Base-by-base conservation (phyloP, 2,797 vertebrate species). In the Periophthalmus magnuspinnatus region DNA sequence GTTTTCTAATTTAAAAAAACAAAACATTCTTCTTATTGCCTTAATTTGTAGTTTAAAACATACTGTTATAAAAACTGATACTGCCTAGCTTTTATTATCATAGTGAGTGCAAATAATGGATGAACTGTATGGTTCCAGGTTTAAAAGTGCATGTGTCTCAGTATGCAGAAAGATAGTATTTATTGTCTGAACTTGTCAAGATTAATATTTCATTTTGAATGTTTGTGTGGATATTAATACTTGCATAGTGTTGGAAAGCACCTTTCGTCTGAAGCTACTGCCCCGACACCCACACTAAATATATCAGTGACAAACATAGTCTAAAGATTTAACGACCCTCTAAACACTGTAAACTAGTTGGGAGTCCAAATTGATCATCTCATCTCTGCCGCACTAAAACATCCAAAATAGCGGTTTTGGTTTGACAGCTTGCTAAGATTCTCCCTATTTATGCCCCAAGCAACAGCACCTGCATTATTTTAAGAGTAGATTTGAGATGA, bases 281-380 rank as follows among this genome's bases (percentile, higher is more conserved):
- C 90, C 78, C 80, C 69, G 84, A 81, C 88, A 88, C 84, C n/a
- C 71, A 19, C 54, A 82, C 87, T 90, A 90, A 91, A 92, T 64
- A 61, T 92, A 92, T 84, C 88, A 68, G 68, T 58, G 83, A 88
- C 79, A 89, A 88, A 91, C 88, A 80, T 85, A 87, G 81, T 79
- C 75, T 76, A 66, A 73, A 65, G 79, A 72, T 88, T 86, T 71
- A 81, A 81, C 78, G 74, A 77, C 75, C 70, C 65, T 77, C 62
- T 73, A 75, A 83, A 86, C 70, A 76, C 78, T 75, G 63, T 78
- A 86, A 87, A 75, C 64, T 69, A 68, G 78, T 73, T 79, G 55
- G 58, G 50, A 52, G 60, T 71, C 72, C 78, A 57, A 83, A 89
- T 79, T 67, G 66, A 80, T 65, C 75, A 79, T 67, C 67, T 67